Percentiles rank a stretch among this genome's conserved stretches.
These are phyloP conservation scores for Xestia ashworthii DNA, from an alignment of 2,888 invertebrate genomes.

Conservation along the genomic window DNA sequence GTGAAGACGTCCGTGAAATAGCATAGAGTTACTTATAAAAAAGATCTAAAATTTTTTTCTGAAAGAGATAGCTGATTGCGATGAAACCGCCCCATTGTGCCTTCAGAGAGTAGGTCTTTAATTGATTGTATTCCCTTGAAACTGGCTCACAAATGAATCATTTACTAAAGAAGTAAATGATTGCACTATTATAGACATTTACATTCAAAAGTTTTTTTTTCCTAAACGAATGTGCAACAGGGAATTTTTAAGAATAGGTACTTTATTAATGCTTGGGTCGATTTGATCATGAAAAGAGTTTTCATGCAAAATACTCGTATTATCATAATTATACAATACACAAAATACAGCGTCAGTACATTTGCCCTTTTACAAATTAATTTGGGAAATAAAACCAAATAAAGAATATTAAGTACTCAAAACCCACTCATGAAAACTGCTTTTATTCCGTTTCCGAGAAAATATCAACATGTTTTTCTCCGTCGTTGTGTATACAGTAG, in stretches of 20 bases:
- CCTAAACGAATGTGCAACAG: background rate
- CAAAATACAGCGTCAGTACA: background rate
- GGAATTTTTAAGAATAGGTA: background rate
- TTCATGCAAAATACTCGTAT: background rate
- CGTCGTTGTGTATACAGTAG: background rate
- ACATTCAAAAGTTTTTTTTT: background rate
- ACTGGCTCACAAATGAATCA: constrained; percentile 12
- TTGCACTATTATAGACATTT: background rate
- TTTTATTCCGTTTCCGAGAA: constrained; percentile 11
- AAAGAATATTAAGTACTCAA: background rate
- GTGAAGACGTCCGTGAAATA: constrained; percentile 9
- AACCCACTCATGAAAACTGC: background rate
- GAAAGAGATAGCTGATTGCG: constrained; percentile 48
- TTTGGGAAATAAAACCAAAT: constrained; percentile 17
- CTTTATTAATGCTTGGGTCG: background rate
- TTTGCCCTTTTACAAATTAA: constrained; percentile 5
- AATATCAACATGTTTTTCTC: constrained; percentile 17
- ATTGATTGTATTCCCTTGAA: constrained; percentile 41
- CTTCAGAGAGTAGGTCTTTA: constrained; percentile 18
- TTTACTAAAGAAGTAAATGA: no score
- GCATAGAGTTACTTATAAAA: constrained; percentile 19
- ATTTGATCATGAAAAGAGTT: background rate
- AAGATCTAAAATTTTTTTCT: constrained; percentile 20
- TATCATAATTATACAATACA: background rate
- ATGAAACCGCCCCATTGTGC: constrained; percentile 32